A percentile compares a stretch with the other conserved stretches of the same genome.
phyloP scores from a whole-genome alignment of 2,113 vertebrate genomes.

The Hylia prasina region DNA sequence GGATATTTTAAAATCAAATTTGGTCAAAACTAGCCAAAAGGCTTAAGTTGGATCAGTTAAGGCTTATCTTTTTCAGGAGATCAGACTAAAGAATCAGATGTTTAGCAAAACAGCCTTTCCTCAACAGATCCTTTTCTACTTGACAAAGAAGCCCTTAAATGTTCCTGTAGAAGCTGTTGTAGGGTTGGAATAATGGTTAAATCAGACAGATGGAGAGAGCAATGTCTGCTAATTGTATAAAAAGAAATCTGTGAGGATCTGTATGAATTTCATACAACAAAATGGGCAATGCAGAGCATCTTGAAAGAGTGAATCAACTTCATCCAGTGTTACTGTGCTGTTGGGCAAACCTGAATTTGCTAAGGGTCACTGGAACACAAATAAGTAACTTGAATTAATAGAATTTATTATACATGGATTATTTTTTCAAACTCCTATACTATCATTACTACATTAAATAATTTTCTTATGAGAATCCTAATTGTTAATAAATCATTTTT shows the following conservation, averaged over 20 bases:
- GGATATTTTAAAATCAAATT: neutral
- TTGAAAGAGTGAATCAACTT: neutral
- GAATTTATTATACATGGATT: neutral
- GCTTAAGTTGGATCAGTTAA: neutral
- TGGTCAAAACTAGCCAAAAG: neutral
- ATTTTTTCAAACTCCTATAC: neutral
- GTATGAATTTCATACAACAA: neutral
- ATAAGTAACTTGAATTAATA: constrained; percentile 26
- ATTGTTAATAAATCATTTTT: neutral
- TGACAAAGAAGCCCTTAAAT: neutral
- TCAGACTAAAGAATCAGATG: neutral
- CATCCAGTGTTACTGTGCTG: neutral
- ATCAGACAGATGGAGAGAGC: neutral
- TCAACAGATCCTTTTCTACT: neutral
- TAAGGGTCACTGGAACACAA: neutral
- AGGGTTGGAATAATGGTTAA: neutral
- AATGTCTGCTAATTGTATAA: neutral
- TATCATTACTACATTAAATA: neutral
- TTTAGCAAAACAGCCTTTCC: neutral
- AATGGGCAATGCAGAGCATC: neutral
- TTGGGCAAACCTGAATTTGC: constrained; percentile 3
- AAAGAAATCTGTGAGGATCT: neutral
- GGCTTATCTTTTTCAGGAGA: neutral
- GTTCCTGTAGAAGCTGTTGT: neutral
- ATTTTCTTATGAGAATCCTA: neutral